Conservation (phyloP, 2,113 vertebrate genomes). For the Platysternon megacephalum region DNA sequence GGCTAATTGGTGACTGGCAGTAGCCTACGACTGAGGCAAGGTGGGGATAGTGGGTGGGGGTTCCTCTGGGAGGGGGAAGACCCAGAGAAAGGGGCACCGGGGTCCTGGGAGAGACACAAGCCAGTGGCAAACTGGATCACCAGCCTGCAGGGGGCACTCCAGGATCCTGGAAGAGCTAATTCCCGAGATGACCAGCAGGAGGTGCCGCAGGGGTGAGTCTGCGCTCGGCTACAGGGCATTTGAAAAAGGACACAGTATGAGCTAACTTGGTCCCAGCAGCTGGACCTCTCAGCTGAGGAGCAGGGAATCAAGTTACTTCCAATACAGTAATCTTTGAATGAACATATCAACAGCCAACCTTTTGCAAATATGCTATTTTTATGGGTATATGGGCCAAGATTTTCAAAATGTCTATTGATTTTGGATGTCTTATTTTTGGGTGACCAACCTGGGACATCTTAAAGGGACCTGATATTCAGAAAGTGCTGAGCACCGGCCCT, state of each 20-base stretch:
- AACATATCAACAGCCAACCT: background rate
- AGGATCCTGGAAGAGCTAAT: no score
- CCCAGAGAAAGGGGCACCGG: no score
- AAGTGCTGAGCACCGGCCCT: background rate
- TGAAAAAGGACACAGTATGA: background rate
- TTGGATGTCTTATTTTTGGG: background rate
- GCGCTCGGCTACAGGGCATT: no score
- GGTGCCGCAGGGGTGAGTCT: no score
- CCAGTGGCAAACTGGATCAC: no score
- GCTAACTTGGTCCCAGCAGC: background rate
- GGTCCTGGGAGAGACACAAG: no score
- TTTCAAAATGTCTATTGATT: background rate
- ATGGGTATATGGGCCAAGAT: background rate
- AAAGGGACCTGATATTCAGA: background rate
- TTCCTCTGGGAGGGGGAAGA: no score
- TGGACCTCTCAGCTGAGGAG: background rate
- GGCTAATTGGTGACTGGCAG: no score
- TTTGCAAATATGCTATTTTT: background rate
- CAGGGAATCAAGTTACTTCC: conserved; percentile 9
- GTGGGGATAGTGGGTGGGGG: no score
- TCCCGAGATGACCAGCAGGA: no score
- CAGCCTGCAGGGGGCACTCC: no score
- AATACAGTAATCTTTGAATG: background rate
- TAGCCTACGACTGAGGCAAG: no score
- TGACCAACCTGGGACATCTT: background rate